Conservation (phyloP, 2,113 vertebrate species). For the Limnothrissa miodon region DNA sequence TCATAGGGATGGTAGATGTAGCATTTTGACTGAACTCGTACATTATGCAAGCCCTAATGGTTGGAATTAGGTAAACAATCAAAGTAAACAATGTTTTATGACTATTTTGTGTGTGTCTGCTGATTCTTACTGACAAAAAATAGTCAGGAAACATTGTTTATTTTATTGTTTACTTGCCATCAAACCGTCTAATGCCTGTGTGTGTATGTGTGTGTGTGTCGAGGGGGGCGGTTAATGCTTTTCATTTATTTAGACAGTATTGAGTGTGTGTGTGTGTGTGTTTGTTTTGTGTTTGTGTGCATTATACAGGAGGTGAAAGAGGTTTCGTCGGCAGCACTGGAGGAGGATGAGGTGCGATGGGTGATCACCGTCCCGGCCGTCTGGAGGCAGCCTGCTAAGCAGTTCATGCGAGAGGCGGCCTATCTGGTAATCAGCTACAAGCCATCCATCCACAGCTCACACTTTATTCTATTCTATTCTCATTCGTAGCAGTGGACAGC, state of each 20-base stretch:
- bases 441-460: neutral
- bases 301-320: conserved; percentile 84
- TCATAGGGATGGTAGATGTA: neutral
- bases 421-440: conserved; percentile 76
- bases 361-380: conserved; percentile 96
- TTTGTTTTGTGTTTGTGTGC: conserved; percentile 21
- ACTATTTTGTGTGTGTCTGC: too few relatives aligned
- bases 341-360: conserved; percentile 82
- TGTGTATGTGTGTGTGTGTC: conserved; percentile 15
- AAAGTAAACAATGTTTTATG: too few relatives aligned
- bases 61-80: too few relatives aligned
- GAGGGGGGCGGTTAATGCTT: too few relatives aligned
- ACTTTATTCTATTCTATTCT: neutral
- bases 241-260: too few relatives aligned
- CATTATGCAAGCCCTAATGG: neutral
- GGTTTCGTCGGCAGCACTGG: conserved; percentile 76
- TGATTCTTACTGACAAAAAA: too few relatives aligned
- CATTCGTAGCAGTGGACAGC: neutral
- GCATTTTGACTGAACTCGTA: neutral
- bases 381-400: conserved; percentile 96
- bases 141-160: too few relatives aligned
- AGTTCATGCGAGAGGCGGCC: conserved; percentile 96
- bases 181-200: too few relatives aligned
- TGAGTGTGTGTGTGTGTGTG: neutral
- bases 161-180: too few relatives aligned